These are phyloP conservation scores for Epiblema foenella DNA, from an alignment of 2,888 invertebrate species.

Conservation along the genomic window DNA sequence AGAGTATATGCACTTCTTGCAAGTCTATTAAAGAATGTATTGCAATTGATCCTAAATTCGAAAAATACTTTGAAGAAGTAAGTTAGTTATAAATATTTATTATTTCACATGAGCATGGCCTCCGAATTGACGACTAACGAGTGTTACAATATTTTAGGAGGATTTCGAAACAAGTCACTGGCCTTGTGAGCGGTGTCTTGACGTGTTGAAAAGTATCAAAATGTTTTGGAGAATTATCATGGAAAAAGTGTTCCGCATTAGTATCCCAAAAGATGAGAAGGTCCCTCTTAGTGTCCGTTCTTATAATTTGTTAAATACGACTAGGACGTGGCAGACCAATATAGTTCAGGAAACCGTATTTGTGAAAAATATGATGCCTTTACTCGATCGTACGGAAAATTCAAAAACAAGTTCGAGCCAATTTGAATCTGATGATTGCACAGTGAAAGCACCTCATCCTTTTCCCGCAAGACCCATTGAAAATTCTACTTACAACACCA, in stretches of 20 bases:
- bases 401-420: not conserved
- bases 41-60: slow-evolving; percentile 61
- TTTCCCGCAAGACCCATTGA: not conserved
- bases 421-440: not conserved
- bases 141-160: slow-evolving; percentile 57
- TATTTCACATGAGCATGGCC: not conserved
- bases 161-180: slow-evolving; percentile 76
- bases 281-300: slow-evolving; percentile 47
- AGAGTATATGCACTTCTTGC: slow-evolving; percentile 71
- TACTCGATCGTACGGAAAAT: slow-evolving; percentile 42
- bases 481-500: not conserved
- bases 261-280: slow-evolving; percentile 56
- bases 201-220: slow-evolving; percentile 74
- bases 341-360: slow-evolving; percentile 65
- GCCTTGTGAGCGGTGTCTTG: slow-evolving; percentile 77
- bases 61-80: slow-evolving; percentile 74
- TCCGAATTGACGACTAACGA: not conserved
- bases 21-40: slow-evolving; percentile 70
- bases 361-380: slow-evolving; percentile 60
- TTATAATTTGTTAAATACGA: slow-evolving; percentile 61
- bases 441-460: not conserved
- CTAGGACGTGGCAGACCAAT: slow-evolving; percentile 69
- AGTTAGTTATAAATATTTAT: slow-evolving; percentile 41
- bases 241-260: slow-evolving; percentile 69
- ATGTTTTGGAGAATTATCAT: slow-evolving; percentile 77